Base-by-base conservation (phyloP, 2,888 invertebrate genomes). In the Syrphus vitripennis region DNA sequence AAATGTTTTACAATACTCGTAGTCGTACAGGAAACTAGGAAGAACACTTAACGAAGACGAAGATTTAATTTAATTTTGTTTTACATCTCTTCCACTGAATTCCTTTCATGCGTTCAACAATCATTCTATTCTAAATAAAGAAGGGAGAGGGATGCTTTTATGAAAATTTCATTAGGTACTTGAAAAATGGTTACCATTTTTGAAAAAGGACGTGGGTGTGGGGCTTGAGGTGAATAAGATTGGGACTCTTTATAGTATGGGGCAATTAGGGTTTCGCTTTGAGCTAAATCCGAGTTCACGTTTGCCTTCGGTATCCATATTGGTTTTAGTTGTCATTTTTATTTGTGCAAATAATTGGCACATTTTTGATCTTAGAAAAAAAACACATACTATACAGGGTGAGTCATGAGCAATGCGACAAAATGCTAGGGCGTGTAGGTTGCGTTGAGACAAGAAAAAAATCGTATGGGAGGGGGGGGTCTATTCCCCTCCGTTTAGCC, bases 1-100 rank as follows among this genome's bases (percentile, higher is more conserved):
- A 72, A 74, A 74, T 67, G 34, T 67, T 67, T 67, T 31, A 26
- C 45, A n/a, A n/a, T n/a, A n/a, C n/a, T n/a, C n/a, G n/a, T 67
- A 48, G 21, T 4, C n/a, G 10, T 21, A 40, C 6, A n/a, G 4
- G 7, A 6, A 31, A 4, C 31, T 31, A 31, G 7, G 31, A 50
- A n/a, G 29, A 59, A 37, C 59, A 67, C 67, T 65, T 29, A 59
- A 67, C 45, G 24, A 50, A 59, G 57, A 67, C 45, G 24, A 50
- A 59, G 57, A 72, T 67, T 74, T 74, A 65, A 79, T 48, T 67
- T 69, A 37, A 48, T 50, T 40, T 57, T 31, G 5, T 53, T 50
- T 37, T 21, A 65, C 65, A 45, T 65, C 34, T 31, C 14, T 57
- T n/a, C 29, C 2, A 7, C 4, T 34, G 29, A 50, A 40, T 65